A percentile compares a stretch with the other conserved stretches of the same genome.
phyloP scores from a whole-genome alignment of 2,113 vertebrate species.

The Cepphus grylle region DNA sequence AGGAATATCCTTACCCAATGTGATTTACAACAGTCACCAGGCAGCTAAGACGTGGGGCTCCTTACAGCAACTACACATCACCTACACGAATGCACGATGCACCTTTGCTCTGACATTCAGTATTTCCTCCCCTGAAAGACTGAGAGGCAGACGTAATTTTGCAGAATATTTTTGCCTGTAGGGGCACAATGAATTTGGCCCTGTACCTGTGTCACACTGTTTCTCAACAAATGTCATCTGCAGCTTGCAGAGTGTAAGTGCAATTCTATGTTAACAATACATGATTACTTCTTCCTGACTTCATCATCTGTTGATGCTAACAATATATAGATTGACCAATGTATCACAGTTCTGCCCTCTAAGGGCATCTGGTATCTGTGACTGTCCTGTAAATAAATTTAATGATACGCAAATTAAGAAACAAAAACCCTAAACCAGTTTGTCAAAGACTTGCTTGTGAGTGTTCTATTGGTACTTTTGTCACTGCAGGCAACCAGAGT shows the following conservation, averaged over 20 bases:
- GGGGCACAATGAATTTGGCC: not conserved
- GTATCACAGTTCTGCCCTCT: not conserved
- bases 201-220: not conserved
- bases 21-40: not conserved
- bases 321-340: not conserved
- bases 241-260: not conserved
- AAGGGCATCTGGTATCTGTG: not conserved
- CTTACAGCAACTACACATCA: not conserved
- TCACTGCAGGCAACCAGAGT: slow-evolving; percentile 63
- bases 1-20: not conserved
- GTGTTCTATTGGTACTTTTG: slow-evolving; percentile 47
- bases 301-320: not conserved
- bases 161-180: not conserved
- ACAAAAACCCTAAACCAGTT: not conserved
- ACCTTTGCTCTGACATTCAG: not conserved
- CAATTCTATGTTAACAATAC: not conserved
- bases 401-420: slow-evolving; percentile 6
- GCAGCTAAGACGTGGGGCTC: not conserved
- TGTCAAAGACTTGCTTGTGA: not conserved
- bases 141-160: not conserved
- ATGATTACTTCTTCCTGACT: not conserved
- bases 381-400: slow-evolving; percentile 42
- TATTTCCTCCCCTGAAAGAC: not conserved
- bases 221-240: not conserved
- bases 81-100: rapidly evolving